A percentile compares a stretch with the other conserved stretches of the same genome.
Conservation (phyloP, 2,888 invertebrate species). For the Polylopha cassiicola region DNA sequence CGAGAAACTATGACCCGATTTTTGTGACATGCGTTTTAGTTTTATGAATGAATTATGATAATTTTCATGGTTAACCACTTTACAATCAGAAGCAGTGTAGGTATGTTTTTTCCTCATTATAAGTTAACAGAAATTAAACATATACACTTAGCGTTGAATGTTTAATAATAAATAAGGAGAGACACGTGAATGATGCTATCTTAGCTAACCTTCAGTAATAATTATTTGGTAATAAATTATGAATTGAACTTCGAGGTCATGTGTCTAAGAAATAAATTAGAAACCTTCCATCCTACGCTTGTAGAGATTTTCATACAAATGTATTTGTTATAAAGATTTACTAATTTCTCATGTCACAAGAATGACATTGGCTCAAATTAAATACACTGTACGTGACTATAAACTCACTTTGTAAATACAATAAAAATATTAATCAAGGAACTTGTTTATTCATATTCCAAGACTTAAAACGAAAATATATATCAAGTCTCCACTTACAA, state of each 20-base stretch:
- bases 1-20: constrained; percentile 7
- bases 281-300: constrained; percentile 16
- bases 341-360: too few species aligned
- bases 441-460: too few species aligned
- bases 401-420: too few species aligned
- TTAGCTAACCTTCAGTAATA: constrained; percentile 17
- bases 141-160: constrained; percentile 1
- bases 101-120: too few species aligned
- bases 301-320: constrained; percentile 6
- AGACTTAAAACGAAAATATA: too few species aligned
- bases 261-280: constrained; percentile 12
- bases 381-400: too few species aligned
- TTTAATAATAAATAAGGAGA: constrained; percentile 11
- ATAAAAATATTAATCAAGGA: too few species aligned
- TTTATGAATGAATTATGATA: constrained; percentile 21
- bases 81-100: too few species aligned
- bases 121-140: too few species aligned
- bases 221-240: constrained; percentile 22
- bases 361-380: too few species aligned
- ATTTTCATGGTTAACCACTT: constrained; percentile 13
- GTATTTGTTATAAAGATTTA: background rate
- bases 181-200: constrained; percentile 9
- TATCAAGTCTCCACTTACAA: too few species aligned
- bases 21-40: constrained; percentile 19
- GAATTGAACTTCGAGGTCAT: constrained; percentile 17